These are phyloP conservation scores for Hylomyscus alleni DNA, from an alignment of 2,797 vertebrate genomes.

Conservation along the genomic window DNA sequence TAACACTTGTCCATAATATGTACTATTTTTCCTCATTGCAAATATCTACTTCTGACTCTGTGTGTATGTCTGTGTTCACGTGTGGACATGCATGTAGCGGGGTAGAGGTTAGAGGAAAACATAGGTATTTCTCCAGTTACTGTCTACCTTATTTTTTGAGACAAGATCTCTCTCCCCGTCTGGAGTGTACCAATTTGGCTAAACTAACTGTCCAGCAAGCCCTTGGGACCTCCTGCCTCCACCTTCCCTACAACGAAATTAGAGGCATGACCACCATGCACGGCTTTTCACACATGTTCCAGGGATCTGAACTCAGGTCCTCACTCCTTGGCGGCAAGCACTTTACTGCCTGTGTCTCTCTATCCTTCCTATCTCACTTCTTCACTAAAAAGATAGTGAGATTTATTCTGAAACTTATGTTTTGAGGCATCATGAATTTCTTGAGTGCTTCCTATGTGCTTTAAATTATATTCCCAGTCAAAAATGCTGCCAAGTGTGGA, in stretches of 20 bases:
- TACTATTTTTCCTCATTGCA: background rate
- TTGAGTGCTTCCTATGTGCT: background rate
- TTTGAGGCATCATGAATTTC: conserved; percentile 51
- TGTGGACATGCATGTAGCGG: too few species aligned
- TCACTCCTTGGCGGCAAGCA: background rate
- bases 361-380: background rate
- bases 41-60: background rate
- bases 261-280: background rate
- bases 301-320: background rate
- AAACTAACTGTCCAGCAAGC: background rate
- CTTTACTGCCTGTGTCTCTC: background rate
- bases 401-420: conserved; percentile 27
- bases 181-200: background rate
- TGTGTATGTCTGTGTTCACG: background rate
- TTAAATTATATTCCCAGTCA: conserved; percentile 34
- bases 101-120: too few species aligned
- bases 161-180: background rate
- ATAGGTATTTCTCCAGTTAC: background rate
- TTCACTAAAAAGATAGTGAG: conserved; percentile 3
- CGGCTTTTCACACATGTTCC: background rate
- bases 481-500: background rate
- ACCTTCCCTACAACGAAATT: background rate
- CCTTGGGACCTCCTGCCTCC: too few species aligned
- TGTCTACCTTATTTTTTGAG: background rate
- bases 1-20: background rate